Conservation (phyloP, 2,888 invertebrate species). For the Bombylius major region DNA sequence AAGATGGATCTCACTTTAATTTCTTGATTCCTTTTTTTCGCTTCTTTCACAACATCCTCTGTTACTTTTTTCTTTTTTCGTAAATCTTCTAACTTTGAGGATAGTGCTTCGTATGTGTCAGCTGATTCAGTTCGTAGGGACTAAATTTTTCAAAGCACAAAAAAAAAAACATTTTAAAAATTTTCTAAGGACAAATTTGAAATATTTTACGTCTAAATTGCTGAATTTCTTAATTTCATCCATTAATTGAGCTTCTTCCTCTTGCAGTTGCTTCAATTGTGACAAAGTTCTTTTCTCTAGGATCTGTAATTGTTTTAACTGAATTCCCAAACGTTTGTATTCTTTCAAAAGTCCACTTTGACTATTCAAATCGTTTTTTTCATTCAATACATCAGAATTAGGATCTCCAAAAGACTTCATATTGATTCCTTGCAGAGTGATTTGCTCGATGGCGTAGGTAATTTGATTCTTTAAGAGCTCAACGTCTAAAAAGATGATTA, state of each 20-base stretch:
- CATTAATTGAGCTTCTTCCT: conserved; percentile 12
- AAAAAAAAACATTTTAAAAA: background rate
- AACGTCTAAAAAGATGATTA: conserved; percentile 12
- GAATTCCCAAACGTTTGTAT: conserved; percentile 16
- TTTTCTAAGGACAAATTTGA: background rate
- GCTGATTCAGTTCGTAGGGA: conserved; percentile 15
- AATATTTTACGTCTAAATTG: conserved; percentile 12
- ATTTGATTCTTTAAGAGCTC: conserved; percentile 18
- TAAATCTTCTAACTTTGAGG: conserved; percentile 15
- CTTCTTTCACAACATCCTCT: conserved; percentile 16
- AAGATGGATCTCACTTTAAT: conserved; percentile 13
- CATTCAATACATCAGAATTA: conserved; percentile 9
- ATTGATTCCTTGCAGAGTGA: conserved; percentile 17
- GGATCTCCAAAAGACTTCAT: conserved; percentile 11
- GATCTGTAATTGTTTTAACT: conserved; percentile 19
- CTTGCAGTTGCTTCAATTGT: conserved; percentile 13
- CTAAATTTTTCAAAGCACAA: background rate
- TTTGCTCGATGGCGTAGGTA: conserved; percentile 18
- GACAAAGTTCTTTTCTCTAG: conserved; percentile 15
- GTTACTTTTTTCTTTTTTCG: conserved; percentile 17
- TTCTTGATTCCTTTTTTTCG: conserved; percentile 13
- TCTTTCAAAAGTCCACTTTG: conserved; percentile 18
- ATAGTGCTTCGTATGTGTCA: conserved; percentile 15
- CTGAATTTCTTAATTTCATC: conserved; percentile 16
- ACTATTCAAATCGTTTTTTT: conserved; percentile 14